Conservation (phyloP, 2,888 invertebrate genomes). For the Oscheius sp. region DNA sequence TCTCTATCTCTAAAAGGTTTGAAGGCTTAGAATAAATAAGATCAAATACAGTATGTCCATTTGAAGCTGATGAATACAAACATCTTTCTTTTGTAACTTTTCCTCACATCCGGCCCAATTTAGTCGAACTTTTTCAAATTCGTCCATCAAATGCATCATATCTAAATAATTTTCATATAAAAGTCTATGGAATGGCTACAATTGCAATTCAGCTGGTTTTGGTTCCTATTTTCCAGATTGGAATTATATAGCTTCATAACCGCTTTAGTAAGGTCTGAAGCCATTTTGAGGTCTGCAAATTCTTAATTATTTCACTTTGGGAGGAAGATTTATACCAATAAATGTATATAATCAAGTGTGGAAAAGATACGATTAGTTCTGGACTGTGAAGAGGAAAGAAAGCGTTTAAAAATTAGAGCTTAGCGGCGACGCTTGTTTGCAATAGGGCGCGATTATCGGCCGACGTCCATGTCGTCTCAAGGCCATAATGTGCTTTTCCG, state of each 20-base stretch:
- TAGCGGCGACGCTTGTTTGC: not conserved
- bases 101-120: conserved; percentile 11
- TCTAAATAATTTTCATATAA: no score
- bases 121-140: conserved; percentile 8
- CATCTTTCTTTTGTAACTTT: not conserved
- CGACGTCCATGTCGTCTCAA: no score
- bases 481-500: no score
- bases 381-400: not conserved
- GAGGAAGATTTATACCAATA: not conserved
- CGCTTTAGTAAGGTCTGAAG: conserved; percentile 12
- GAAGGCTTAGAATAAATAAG: not conserved
- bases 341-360: not conserved
- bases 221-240: no score
- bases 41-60: not conserved
- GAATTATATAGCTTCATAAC: conserved; percentile 1
- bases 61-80: not conserved
- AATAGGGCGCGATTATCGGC: not conserved
- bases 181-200: conserved; percentile 7
- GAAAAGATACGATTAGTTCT: not conserved
- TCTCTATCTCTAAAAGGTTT: conserved; percentile 15
- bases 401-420: conserved; percentile 4
- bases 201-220: no score
- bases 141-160: conserved; percentile 21
- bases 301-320: not conserved
- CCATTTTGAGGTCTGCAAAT: not conserved